These are phyloP conservation scores for Echiichthys vipera DNA, from an alignment of 2,797 vertebrate genomes.

Conservation along the genomic window DNA sequence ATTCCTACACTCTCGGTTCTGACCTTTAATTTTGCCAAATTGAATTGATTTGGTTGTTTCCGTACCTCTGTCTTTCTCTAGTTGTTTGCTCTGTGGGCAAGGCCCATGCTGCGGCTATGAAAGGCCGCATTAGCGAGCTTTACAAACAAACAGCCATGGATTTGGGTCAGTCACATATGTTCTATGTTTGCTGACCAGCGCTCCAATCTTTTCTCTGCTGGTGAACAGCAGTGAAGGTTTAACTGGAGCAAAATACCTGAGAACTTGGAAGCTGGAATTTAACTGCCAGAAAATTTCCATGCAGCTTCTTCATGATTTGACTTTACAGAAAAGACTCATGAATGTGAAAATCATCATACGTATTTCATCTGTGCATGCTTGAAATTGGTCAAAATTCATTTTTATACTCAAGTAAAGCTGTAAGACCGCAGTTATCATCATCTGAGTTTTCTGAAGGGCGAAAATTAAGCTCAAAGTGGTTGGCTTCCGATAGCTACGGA, in stretches of 20 bases:
- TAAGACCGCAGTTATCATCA: neutral
- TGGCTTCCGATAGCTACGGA: no score
- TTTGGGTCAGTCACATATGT: conserved; percentile 57
- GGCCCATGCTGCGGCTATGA: conserved; percentile 46
- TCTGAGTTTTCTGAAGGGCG: no score
- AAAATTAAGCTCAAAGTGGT: no score
- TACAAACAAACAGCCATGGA: conserved; percentile 65
- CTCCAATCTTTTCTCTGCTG: conserved; percentile 31
- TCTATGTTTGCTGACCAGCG: conserved; percentile 54
- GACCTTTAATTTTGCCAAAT: conserved; percentile 77
- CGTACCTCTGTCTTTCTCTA: conserved; percentile 27
- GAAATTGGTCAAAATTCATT: conserved; percentile 11
- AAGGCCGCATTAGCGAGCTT: conserved; percentile 55
- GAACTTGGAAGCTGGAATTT: neutral
- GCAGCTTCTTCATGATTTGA: neutral
- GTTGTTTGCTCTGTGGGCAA: conserved; percentile 46
- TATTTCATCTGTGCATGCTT: neutral
- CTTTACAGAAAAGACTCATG: neutral
- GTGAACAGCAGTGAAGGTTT: conserved; percentile 1
- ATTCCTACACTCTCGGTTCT: conserved; percentile 30
- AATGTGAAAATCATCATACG: neutral
- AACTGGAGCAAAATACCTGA: conserved; percentile 8
- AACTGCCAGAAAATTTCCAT: neutral
- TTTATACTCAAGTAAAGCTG: neutral
- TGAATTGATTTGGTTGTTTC: conserved; percentile 72